phyloP scores from a whole-genome alignment of 2,888 invertebrate genomes.

The Neelides folsomi region DNA sequence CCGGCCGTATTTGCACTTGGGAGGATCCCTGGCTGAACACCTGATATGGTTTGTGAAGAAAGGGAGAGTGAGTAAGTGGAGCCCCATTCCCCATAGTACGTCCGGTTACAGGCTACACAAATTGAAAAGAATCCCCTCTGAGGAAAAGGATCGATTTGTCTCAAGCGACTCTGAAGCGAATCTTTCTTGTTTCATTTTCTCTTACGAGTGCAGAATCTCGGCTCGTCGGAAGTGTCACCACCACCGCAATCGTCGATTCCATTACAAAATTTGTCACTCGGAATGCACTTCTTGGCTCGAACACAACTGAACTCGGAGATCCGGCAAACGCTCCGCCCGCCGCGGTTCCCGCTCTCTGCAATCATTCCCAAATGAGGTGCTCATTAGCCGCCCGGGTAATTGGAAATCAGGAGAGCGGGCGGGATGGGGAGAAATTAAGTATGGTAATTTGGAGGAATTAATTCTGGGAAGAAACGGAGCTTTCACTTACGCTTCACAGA shows the following conservation, averaged over 20 bases:
- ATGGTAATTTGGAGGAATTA: no score
- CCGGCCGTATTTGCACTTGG: background rate
- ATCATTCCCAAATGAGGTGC: no score
- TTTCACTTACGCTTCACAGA: no score
- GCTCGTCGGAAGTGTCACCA: conserved; percentile 55
- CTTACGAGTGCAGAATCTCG: conserved; percentile 69
- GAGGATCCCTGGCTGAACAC: conserved; percentile 8
- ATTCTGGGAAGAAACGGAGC: no score
- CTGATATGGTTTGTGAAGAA: conserved; percentile 21
- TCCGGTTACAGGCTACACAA: conserved; percentile 69
- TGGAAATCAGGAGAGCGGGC: no score
- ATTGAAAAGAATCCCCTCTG: conserved; percentile 27
- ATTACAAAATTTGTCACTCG: conserved; percentile 64
- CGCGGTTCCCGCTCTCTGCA: conserved; percentile 3
- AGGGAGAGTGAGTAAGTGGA: conserved; percentile 59
- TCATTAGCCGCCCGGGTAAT: no score
- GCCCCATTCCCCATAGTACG: conserved; percentile 78
- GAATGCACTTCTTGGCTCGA: conserved; percentile 57
- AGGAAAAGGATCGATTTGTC: background rate
- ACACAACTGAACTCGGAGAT: conserved; percentile 54
- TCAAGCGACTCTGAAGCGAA: no score
- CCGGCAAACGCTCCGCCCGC: conserved; percentile 47
- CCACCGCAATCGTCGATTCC: conserved; percentile 68
- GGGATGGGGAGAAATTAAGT: no score
- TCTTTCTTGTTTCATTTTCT: conserved; percentile 33